Percentiles rank a stretch among this genome's conserved stretches.
phyloP scores from a whole-genome alignment of 2,888 invertebrate species.

The Athalia cordata region DNA sequence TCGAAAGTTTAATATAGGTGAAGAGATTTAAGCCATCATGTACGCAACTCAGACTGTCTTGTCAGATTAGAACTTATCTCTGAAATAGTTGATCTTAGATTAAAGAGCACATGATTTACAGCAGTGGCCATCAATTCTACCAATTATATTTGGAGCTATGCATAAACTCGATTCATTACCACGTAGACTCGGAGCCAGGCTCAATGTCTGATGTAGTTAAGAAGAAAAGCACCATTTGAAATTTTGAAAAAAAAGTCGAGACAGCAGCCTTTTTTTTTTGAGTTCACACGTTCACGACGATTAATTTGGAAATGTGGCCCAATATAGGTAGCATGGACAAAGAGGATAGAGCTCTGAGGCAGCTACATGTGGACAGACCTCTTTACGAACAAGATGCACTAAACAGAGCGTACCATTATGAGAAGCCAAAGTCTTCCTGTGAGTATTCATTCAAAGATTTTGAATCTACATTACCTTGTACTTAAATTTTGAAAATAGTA shows the following conservation, averaged over 20 bases:
- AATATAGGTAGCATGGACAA: slow-evolving; percentile 51
- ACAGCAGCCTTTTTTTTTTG: background rate
- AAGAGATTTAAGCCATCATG: no score
- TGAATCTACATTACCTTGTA: no score
- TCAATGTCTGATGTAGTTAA: background rate
- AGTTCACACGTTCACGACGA: no score
- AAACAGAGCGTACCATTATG: slow-evolving; percentile 73
- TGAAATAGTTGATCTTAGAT: no score
- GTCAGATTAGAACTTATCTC: no score
- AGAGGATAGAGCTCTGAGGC: slow-evolving; percentile 48
- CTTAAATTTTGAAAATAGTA: no score
- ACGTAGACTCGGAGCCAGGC: background rate
- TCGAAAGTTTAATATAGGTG: no score
- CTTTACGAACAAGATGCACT: slow-evolving; percentile 75
- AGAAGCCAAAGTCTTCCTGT: slow-evolving; percentile 73
- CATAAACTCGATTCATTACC: no score
- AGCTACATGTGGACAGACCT: slow-evolving; percentile 73
- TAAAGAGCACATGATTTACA: no score
- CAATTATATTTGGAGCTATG: no score
- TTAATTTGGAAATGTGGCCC: background rate
- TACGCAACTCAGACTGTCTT: no score
- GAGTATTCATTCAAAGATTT: slow-evolving; percentile 61
- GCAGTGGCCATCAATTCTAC: no score
- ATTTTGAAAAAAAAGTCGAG: background rate
- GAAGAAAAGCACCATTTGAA: background rate